A percentile compares a stretch with the other conserved stretches of the same genome.
These are phyloP conservation scores for Leuciscus idus DNA, from an alignment of 2,113 vertebrate genomes.

Conservation along the genomic window DNA sequence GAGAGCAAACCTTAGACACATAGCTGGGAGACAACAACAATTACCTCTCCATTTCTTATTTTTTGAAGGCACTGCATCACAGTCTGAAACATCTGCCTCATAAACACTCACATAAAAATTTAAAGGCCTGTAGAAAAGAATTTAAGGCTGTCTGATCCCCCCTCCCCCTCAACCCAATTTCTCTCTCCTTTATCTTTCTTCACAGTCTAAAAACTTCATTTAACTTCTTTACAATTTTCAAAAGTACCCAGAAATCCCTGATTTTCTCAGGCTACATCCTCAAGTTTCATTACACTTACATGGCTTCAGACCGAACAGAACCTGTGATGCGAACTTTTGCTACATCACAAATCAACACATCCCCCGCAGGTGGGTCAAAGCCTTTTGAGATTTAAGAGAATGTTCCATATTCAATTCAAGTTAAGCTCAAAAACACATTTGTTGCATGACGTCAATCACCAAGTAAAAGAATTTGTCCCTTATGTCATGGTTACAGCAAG, in stretches of 20 bases:
- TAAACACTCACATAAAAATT: constrained; percentile 17
- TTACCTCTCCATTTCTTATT: not conserved
- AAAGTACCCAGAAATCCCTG: not conserved
- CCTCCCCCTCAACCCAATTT: not conserved
- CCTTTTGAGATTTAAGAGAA: not conserved
- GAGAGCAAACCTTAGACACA: not conserved
- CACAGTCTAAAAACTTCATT: not conserved
- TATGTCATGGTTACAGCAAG: not conserved
- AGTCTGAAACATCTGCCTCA: not conserved
- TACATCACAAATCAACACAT: constrained; percentile 1
- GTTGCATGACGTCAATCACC: not conserved
- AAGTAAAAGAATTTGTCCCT: not conserved
- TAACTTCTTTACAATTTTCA: not conserved
- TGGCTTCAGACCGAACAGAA: not conserved
- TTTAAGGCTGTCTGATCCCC: constrained; percentile 4
- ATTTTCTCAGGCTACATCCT: not conserved
- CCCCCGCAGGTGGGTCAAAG: not conserved
- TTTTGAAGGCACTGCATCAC: constrained; percentile 18
- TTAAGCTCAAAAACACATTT: not conserved
- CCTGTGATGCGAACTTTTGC: not conserved
- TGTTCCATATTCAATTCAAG: not conserved
- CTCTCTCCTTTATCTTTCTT: not conserved
- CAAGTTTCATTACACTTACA: not conserved
- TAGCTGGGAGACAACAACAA: not conserved
- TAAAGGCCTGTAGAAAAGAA: constrained; percentile 17